Conservation (phyloP, 1,140 invertebrate species). For the Medauroidea extradentata region DNA sequence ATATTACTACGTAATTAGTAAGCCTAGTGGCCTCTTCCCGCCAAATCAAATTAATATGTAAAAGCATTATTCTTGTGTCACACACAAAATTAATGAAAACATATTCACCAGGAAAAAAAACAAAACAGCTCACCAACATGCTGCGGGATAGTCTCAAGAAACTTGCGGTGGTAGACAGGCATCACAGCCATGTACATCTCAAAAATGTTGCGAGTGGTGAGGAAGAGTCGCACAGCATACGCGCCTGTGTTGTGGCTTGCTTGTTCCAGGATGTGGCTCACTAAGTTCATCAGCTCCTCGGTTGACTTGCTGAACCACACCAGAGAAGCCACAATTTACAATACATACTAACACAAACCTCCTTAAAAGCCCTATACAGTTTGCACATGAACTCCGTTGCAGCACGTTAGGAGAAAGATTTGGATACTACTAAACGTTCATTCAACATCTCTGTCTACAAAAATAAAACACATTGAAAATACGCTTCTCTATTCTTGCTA, state of each 20-base stretch:
- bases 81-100: neutral
- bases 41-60: too few relatives aligned
- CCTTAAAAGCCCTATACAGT: too few relatives aligned
- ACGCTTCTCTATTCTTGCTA: too few relatives aligned
- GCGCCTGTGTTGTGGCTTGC: constrained; percentile 55
- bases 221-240: constrained; percentile 62
- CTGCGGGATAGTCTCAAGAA: constrained; percentile 76
- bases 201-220: constrained; percentile 67
- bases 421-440: too few relatives aligned
- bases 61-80: too few relatives aligned
- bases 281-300: constrained; percentile 63
- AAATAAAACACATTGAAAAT: too few relatives aligned
- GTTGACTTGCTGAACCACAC: constrained; percentile 44
- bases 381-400: too few relatives aligned
- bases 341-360: too few relatives aligned
- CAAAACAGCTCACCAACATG: constrained; percentile 60
- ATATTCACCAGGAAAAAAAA: neutral
- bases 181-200: constrained; percentile 73
- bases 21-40: too few relatives aligned
- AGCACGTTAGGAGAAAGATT: too few relatives aligned
- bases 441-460: too few relatives aligned
- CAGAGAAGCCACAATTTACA: constrained; percentile 35
- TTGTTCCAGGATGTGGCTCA: constrained; percentile 68
- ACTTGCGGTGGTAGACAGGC: constrained; percentile 71
- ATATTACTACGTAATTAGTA: too few relatives aligned